These are phyloP conservation scores for Sterna hirundo DNA, from an alignment of 2,113 vertebrate genomes.

Conservation along the genomic window DNA sequence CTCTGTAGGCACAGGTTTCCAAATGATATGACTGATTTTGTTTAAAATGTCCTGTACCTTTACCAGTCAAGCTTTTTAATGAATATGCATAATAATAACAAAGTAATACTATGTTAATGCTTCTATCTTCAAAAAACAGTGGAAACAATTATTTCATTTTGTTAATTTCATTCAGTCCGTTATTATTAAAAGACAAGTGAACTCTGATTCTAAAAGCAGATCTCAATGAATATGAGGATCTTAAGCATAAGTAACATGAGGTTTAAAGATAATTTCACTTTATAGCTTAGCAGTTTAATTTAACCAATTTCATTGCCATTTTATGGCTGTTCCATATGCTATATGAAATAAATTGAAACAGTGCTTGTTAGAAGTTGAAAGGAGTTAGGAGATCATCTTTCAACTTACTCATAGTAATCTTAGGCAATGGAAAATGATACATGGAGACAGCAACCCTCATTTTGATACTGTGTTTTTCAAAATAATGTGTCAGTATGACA, in stretches of 20 bases:
- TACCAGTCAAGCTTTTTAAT: not conserved
- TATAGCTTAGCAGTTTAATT: slow-evolving; percentile 11
- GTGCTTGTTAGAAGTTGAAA: slow-evolving; percentile 16
- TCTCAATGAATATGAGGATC: not conserved
- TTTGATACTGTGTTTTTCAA: not conserved
- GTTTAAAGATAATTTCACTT: slow-evolving; percentile 18
- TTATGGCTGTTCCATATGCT: slow-evolving; percentile 9
- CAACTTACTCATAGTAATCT: not conserved
- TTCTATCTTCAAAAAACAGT: not conserved
- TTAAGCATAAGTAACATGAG: not conserved
- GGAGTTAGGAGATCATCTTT: not conserved
- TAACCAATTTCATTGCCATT: slow-evolving; percentile 1
- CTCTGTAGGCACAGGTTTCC: not conserved
- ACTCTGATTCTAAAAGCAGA: not conserved
- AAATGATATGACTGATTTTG: not conserved
- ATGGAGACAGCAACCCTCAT: not conserved
- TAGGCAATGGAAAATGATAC: not conserved
- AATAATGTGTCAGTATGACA: not conserved
- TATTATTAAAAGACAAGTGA: not conserved
- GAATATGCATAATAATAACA: not conserved
- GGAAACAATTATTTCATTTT: not conserved
- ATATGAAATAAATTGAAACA: slow-evolving; percentile 5
- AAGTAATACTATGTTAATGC: not conserved
- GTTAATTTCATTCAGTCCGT: not conserved
- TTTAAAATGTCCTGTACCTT: not conserved